Conservation (phyloP, 1,140 invertebrate genomes). For the Sweltsa coloradensis region DNA sequence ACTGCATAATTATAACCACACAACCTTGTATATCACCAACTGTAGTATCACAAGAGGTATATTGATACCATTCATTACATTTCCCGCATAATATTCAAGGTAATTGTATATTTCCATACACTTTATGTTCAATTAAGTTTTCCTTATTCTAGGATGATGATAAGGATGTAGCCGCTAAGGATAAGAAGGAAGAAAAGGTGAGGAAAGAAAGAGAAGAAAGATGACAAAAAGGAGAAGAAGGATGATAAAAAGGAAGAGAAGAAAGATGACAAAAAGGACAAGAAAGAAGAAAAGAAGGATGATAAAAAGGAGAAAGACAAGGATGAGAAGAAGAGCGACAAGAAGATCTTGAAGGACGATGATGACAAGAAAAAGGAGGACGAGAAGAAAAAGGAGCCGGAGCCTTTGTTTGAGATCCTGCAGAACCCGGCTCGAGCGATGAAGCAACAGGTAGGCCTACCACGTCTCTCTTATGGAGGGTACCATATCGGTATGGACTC, state of each 20-base stretch:
- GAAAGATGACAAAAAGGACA: constrained; percentile 41
- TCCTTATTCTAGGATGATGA: constrained; percentile 30
- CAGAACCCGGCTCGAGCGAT: constrained; percentile 89
- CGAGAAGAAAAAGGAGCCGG: constrained; percentile 42
- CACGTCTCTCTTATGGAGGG: neutral
- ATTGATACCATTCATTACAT: neutral
- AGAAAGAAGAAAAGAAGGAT: constrained; percentile 32
- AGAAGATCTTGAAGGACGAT: constrained; percentile 28
- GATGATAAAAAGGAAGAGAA: constrained; percentile 46
- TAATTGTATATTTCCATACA: neutral
- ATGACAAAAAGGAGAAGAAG: constrained; percentile 38
- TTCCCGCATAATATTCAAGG: neutral
- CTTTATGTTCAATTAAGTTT: constrained; percentile 13
- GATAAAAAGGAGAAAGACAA: constrained; percentile 30
- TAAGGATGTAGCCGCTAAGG: constrained; percentile 19
- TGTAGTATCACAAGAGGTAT: neutral
- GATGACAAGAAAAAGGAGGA: constrained; percentile 52
- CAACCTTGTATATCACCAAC: neutral
- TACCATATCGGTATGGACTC: no score
- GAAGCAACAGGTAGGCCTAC: constrained; percentile 57
- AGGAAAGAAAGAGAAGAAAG: constrained; percentile 14
- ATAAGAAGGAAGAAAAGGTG: constrained; percentile 25
- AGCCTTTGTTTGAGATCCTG: constrained; percentile 83
- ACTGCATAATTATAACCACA: no score
- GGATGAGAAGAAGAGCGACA: constrained; percentile 35